Conservation (phyloP, 2,113 vertebrate species). For the Nettapus auritus region DNA sequence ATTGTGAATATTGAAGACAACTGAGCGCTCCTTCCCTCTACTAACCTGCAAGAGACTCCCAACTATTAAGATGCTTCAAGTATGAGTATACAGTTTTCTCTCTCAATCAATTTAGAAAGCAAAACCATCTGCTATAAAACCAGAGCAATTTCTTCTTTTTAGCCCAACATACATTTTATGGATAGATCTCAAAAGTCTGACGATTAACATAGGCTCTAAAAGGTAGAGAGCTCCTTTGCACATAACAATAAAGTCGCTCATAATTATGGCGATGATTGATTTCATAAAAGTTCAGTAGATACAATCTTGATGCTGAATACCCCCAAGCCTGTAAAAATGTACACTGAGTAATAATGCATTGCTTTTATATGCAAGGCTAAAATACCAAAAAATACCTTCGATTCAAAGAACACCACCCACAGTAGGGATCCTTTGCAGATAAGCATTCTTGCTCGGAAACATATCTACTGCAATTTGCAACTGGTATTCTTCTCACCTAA, state of each 20-base stretch:
- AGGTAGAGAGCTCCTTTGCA: not conserved
- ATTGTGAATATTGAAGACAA: not conserved
- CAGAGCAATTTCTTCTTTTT: not conserved
- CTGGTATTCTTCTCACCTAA: constrained; percentile 85
- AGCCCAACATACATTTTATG: not conserved
- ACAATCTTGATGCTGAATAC: not conserved
- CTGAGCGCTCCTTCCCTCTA: not conserved
- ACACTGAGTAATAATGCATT: not conserved
- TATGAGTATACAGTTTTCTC: not conserved
- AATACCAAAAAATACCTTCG: constrained; percentile 74
- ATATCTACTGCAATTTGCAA: constrained; percentile 81
- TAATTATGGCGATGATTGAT: not conserved
- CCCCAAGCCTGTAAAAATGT: not conserved
- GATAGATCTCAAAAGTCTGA: not conserved
- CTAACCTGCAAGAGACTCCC: not conserved
- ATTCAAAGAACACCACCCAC: constrained; percentile 86
- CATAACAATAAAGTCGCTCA: not conserved
- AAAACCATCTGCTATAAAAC: not conserved
- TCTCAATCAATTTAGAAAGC: not conserved
- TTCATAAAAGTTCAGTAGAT: not conserved
- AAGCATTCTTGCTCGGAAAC: constrained; percentile 79
- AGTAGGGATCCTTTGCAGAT: constrained; percentile 86
- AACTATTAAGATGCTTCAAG: not conserved
- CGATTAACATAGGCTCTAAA: not conserved
- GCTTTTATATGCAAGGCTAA: not conserved